Base-by-base conservation (phyloP, 2,888 invertebrate genomes). In the Epicampocera succincta region DNA sequence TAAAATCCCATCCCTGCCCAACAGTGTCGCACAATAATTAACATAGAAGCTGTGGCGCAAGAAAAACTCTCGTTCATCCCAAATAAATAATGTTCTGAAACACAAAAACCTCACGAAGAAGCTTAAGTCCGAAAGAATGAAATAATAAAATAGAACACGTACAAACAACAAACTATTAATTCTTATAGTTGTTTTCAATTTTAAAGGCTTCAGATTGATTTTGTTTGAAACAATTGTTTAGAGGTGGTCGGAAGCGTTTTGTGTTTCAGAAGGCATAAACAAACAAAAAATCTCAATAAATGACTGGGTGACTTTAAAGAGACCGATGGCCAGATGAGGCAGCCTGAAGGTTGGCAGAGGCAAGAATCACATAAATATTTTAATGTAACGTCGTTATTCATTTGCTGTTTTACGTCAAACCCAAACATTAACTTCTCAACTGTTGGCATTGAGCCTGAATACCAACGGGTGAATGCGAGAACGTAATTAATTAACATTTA, bases 91-190 rank as follows among this genome's bases (percentile, higher is more conserved):
- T 1, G 13, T 42, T 33, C 33, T 33, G 13, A 52, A 33, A 17
- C 12, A 17, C 38, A 60, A 54, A 46, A 66, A 46, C 2, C 17
- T 38, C 0, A 8, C 8, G 19, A n/a, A 25, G 4, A 42, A 13
- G 15, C n/a, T 21, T 9, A 50, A 65, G 8, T 38, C 48, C 8
- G 3, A 21, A 15, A 61, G 48, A 68, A 72, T 54, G 11, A 68
- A 73, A 65, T 61, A 73, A 72, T 76, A 61, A 61, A 44, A 74
- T 58, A 58, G 69, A 74, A 74, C 69, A 77, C 69, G 69, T 78
- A 66, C 56, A 50, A 63, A 60, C 8, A 58, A 71, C 25, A 50
- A 71, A 65, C 38, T 52, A 65, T 63, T 38, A 48, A 15, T 46
- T 38, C 68, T 61, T 44, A 25, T 52, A 17, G 8, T 52, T 61